These are phyloP conservation scores for Thripadectes ignobilis DNA, from an alignment of 2,797 vertebrate species.

Conservation along the genomic window DNA sequence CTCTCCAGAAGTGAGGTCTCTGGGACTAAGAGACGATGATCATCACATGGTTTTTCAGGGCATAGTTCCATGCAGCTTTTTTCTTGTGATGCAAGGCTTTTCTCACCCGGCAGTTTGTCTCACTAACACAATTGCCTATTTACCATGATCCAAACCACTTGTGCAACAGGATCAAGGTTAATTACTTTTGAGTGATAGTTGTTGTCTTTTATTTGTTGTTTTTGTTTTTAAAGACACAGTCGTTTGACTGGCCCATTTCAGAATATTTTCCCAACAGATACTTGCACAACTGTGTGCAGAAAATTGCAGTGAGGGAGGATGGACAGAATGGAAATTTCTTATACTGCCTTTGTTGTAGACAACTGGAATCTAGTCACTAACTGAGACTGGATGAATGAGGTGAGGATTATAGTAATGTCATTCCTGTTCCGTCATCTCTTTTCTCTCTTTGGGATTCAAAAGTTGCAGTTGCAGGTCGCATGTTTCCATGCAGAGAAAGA, in stretches of 20 bases:
- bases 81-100: neutral
- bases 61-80: neutral
- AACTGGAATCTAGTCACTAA: neutral
- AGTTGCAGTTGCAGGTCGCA: neutral
- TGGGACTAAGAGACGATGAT: neutral
- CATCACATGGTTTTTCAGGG: neutral
- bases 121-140: neutral
- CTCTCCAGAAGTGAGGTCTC: neutral
- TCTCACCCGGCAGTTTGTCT: neutral
- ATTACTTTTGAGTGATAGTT: neutral
- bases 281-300: neutral
- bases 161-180: neutral
- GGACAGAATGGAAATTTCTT: neutral
- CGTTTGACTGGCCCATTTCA: neutral
- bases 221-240: neutral
- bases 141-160: neutral
- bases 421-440: neutral
- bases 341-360: neutral
- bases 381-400: neutral
- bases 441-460: neutral
- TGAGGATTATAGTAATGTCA: neutral
- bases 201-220: rapidly evolving
- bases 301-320: neutral
- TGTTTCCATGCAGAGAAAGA: rapidly evolving
- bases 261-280: neutral